Base-by-base conservation (phyloP, 2,797 vertebrate species). In the Sebastes taczanowskii region DNA sequence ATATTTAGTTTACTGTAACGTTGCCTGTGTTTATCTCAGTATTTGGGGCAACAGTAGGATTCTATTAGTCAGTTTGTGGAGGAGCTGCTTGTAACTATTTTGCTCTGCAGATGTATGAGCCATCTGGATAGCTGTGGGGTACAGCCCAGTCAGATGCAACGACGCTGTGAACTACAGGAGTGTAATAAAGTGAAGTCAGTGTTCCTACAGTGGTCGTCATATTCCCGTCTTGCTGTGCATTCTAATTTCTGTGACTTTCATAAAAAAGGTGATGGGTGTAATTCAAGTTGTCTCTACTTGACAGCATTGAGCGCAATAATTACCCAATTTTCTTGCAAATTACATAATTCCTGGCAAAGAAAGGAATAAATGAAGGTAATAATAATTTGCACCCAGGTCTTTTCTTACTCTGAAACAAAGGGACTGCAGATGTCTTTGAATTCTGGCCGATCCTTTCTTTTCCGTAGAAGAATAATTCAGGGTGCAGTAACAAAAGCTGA, bases 41-140 rank as follows among this genome's bases (percentile, higher is more conserved):
- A 23, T 84, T 83, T 70, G 49, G 70, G 67, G 14, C 38, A 79
- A 74, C 80, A 84, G 80, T 65, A 7, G 74, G 83, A 69, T 52
- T 18, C 14, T 56, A n/a, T 74, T 10, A 62, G 30, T 14, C 22
- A 1, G 42, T 71, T 42, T 76, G 76, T 27, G 56, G 74, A 71
- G 75, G 74, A 68, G 77, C 67, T 71, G 58, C 63, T 73, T 30
- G 22, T 53, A 64, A 56, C 34, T 25, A 11, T 66, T 84, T 81
- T 84, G 30, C 59, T 2, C 68, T 75, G 79, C 73, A 80, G 77
- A 80, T 70, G 79, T 55, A 71, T 1, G 71, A 46, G 64, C 80
- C 85, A 80, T 89, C 82, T 86, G 82, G 71, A 53, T 38, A 38
- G 25, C 85, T 73, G 82, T 79, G 77, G 84, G 79, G 65, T 71